Conservation (phyloP, 2,113 vertebrate genomes). For the Labeo rohita region DNA sequence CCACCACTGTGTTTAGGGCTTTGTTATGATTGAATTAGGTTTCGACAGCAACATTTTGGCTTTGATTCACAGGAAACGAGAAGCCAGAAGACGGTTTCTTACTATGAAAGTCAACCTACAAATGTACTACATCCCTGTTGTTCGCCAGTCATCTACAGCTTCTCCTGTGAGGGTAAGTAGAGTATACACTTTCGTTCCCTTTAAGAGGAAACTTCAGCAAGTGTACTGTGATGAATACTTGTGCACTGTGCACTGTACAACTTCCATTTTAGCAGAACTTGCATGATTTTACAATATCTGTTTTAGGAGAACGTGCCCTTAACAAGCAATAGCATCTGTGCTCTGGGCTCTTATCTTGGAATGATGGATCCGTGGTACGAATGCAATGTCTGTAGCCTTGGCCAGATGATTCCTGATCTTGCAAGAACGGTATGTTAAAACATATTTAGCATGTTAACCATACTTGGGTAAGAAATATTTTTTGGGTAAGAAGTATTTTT, state of each 20-base stretch:
- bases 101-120: slow-evolving; percentile 86
- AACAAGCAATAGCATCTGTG: slow-evolving; percentile 61
- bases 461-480: not conserved
- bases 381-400: slow-evolving; percentile 84
- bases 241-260: not conserved
- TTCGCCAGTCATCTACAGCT: slow-evolving; percentile 20
- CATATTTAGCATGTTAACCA: not conserved
- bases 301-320: slow-evolving; percentile 60
- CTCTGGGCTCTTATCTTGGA: slow-evolving; percentile 85
- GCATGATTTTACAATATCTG: not conserved
- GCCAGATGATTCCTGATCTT: slow-evolving; percentile 85
- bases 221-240: not conserved
- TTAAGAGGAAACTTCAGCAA: not conserved
- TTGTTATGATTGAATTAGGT: not conserved
- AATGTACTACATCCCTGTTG: slow-evolving; percentile 90
- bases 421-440: slow-evolving; percentile 81
- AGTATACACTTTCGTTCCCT: not conserved
- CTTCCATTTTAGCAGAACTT: slow-evolving; percentile 6
- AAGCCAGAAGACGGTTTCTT: slow-evolving; percentile 83
- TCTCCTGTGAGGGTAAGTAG: slow-evolving; percentile 65
- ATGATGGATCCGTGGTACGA: slow-evolving; percentile 90
- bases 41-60: not conserved
- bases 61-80: slow-evolving; percentile 82
- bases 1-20: not conserved
- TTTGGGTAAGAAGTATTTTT: not conserved